Evolutionary conservation across 2,797 vertebrate species (phyloP).

Genomic region (Typhlichthys subterraneus): DNA sequence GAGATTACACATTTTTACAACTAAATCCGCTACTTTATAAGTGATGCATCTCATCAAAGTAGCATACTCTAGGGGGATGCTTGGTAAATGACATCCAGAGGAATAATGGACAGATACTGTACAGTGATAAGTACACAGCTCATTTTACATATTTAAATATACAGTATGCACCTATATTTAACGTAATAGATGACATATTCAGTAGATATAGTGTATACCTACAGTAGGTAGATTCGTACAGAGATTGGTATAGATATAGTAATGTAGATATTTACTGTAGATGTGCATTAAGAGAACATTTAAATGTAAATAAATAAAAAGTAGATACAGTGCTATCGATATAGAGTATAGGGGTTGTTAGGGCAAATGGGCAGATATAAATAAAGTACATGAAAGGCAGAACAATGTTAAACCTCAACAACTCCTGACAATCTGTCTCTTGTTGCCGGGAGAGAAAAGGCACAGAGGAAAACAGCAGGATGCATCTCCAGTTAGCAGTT

Average conservation of each 20-base stretch:
- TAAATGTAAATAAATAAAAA: too few relatives aligned
- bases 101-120: neutral
- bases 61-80: slow-evolving; percentile 9
- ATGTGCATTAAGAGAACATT: too few relatives aligned
- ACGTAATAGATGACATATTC: too few relatives aligned
- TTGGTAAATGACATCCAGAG: neutral
- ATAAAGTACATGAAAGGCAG: neutral
- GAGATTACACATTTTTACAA: slow-evolving; percentile 37
- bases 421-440: neutral
- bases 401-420: neutral
- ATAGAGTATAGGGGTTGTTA: too few relatives aligned
- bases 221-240: too few relatives aligned
- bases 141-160: too few relatives aligned
- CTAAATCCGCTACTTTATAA: slow-evolving; percentile 28
- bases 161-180: too few relatives aligned
- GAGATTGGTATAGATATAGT: too few relatives aligned
- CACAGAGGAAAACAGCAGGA: slow-evolving; percentile 31
- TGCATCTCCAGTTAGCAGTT: slow-evolving; percentile 46
- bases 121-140: neutral
- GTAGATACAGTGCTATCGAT: too few relatives aligned
- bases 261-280: too few relatives aligned
- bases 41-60: slow-evolving; percentile 16
- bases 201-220: too few relatives aligned
- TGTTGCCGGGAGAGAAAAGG: slow-evolving; percentile 8
- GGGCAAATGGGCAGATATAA: too few relatives aligned